Percentiles rank a stretch among this genome's conserved stretches.
These are phyloP conservation scores for Drosophila anomelani DNA, from an alignment of 2,888 invertebrate genomes.

Conservation along the genomic window DNA sequence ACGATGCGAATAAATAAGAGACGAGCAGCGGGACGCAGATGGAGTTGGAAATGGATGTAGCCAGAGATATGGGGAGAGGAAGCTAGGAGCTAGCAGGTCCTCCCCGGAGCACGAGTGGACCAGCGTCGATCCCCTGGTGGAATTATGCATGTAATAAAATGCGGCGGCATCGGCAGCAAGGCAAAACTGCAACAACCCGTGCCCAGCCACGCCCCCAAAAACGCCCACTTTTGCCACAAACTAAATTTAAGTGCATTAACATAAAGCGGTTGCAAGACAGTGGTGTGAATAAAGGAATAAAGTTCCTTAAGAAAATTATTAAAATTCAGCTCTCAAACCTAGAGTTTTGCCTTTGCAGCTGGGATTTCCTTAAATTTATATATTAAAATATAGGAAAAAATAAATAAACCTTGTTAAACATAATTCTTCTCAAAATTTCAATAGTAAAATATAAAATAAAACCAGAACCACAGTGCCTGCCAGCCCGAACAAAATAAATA, in stretches of 20 bases:
- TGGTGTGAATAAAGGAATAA: neutral
- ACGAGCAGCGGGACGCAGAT: conserved; percentile 58
- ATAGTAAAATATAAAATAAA: too few species aligned
- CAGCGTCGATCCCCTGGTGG: conserved; percentile 70
- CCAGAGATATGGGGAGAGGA: neutral
- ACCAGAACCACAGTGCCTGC: conserved; percentile 25
- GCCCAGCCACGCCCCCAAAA: conserved; percentile 60
- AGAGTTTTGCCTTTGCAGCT: neutral
- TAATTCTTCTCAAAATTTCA: too few species aligned
- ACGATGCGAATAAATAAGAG: conserved; percentile 74
- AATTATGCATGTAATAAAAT: conserved; percentile 84
- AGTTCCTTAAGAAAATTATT: neutral
- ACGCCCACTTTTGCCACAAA: conserved; percentile 62
- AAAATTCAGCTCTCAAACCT: too few species aligned
- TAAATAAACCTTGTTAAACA: neutral
- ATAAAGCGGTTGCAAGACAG: conserved; percentile 69
- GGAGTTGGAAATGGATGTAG: conserved; percentile 26
- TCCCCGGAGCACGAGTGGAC: conserved; percentile 25
- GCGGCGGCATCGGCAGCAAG: conserved; percentile 55
- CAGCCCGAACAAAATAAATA: conserved; percentile 73
- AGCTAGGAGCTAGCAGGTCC: neutral
- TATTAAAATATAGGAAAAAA: neutral
- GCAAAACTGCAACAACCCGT: conserved; percentile 53
- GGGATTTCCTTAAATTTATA: neutral
- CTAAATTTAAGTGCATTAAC: conserved; percentile 82